phyloP scores from a whole-genome alignment of 2,888 invertebrate genomes.

The Bugula neritina region DNA sequence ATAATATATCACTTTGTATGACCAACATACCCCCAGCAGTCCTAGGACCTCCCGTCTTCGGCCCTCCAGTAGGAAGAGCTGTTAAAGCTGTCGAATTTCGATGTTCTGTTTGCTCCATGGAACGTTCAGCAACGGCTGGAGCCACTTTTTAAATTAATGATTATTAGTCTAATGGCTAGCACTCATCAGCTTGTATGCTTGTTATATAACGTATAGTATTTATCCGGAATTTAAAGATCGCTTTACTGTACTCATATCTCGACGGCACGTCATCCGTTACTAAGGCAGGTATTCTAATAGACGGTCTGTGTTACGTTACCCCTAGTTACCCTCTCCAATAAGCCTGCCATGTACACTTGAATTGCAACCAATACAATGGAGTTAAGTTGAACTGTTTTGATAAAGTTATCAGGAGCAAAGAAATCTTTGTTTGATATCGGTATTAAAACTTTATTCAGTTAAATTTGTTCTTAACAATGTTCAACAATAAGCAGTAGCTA shows the following conservation, averaged over 20 bases:
- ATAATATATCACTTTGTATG: too few relatives aligned
- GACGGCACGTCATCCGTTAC: neutral
- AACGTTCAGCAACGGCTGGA: neutral
- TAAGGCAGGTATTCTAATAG: slow-evolving; percentile 15
- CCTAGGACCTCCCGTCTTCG: neutral
- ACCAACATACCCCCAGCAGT: too few relatives aligned
- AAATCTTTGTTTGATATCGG: slow-evolving; percentile 4
- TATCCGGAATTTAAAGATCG: too few relatives aligned
- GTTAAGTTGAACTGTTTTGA: neutral
- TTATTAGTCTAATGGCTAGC: neutral
- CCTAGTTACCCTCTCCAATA: slow-evolving; percentile 20
- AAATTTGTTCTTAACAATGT: neutral
- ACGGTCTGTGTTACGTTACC: neutral
- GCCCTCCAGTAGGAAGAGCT: slow-evolving; percentile 2
- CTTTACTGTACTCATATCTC: too few relatives aligned
- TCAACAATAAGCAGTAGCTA: neutral
- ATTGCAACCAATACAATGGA: slow-evolving; percentile 9
- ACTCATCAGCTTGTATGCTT: too few relatives aligned
- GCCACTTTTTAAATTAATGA: neutral
- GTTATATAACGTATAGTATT: too few relatives aligned
- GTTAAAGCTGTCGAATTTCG: neutral
- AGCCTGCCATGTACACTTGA: neutral
- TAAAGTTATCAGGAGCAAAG: slow-evolving; percentile 6
- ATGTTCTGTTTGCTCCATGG: neutral
- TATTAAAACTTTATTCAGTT: neutral